phyloP scores from a whole-genome alignment of 1,140 invertebrate species.

The Potamilus streckersoni region DNA sequence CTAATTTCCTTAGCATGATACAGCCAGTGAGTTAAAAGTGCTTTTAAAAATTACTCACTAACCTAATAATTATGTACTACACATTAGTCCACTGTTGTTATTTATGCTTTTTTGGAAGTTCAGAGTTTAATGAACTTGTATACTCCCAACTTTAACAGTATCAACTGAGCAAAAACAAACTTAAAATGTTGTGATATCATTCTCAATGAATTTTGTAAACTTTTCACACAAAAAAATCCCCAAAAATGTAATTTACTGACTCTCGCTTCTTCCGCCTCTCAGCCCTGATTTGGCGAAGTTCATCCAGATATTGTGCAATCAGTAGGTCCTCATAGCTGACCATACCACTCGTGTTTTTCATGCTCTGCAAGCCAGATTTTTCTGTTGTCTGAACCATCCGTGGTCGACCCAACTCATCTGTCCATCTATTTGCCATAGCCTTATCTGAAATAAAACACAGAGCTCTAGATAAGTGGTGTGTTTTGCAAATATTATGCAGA shows the following conservation, averaged over 20 bases:
- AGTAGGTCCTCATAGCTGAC: slow-evolving; percentile 66
- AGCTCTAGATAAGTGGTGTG: no score
- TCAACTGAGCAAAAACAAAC: neutral
- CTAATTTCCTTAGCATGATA: no score
- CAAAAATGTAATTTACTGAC: slow-evolving; percentile 19
- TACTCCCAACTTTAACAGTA: neutral
- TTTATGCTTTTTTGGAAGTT: neutral
- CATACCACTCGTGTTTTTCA: slow-evolving; percentile 22
- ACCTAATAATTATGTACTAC: neutral
- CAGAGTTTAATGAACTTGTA: neutral
- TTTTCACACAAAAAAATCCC: no score
- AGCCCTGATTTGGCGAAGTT: slow-evolving; percentile 46
- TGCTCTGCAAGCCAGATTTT: no score
- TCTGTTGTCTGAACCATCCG: no score
- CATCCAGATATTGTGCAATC: slow-evolving; percentile 64
- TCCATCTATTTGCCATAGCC: no score
- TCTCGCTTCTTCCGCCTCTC: slow-evolving; percentile 39
- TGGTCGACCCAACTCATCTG: no score
- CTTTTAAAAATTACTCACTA: no score
- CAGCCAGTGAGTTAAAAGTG: no score
- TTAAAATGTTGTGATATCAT: no score
- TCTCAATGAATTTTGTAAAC: neutral
- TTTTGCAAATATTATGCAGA: no score
- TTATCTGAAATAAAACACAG: no score
- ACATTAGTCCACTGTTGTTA: neutral